Evolutionary conservation across 2,113 vertebrate genomes (phyloP), one percentile per base, ranked within the genome.

Genomic region (Cyprinodon tularosa): DNA sequence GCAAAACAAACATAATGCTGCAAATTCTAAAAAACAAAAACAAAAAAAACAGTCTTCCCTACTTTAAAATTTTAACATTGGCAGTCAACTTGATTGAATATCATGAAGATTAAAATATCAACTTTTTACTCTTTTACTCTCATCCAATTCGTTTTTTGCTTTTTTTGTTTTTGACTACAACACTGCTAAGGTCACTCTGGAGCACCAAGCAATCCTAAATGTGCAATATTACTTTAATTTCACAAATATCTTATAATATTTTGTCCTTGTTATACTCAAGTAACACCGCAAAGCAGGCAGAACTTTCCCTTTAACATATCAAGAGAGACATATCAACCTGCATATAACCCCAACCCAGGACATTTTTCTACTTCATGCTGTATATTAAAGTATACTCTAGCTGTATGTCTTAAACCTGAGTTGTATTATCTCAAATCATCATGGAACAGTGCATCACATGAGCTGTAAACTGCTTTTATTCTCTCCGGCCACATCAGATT

Each of bases 401-500:
- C 72, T 53, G 62, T 84, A 59, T 67, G 70, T 90, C 80, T 74
- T 76, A 60, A 81, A 64, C 47, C 17, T 7, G 59, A 87, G 57
- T 83, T 74, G 69, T 84, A 74, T 88, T 77, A 77, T 67, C 17
- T 53, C 63, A 42, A 76, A 74, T 59, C 20, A 71, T 61, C 78
- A 68, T 66, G 86, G 68, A 73, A 60, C 71, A 75, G 84, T 83
- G 86, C 84, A 40, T 78, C 62, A 67, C 81, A 79, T 45, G 14
- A 86, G 86, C 88, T 88, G 89, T 91, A 88, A 61, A 91, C 80
- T 85, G 90, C 89, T 90, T 93, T 85, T 83, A 82, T 71, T 83
- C 79, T 84, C 77, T 80, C 76, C 73, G 75, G 71, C 85, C 86
- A 86, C 53, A 59, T 83, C 59, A 45, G 74, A 76, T 70, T 84